Base-by-base conservation (phyloP, 30 jellyfish, hydroid and myxozoan genomes). In the Nemopilema nomurai region DNA sequence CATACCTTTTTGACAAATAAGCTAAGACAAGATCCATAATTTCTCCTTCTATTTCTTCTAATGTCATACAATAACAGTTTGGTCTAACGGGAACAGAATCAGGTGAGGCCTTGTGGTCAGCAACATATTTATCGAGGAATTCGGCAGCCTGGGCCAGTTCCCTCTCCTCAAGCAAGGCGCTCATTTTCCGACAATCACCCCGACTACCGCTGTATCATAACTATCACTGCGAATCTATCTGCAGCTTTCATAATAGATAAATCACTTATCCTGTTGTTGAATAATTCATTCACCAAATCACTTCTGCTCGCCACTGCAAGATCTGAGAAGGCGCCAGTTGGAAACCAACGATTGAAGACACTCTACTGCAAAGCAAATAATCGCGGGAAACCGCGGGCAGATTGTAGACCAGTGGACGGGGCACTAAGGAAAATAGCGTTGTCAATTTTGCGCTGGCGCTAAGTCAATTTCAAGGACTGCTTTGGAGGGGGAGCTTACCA, bases 11-110 rank as follows among this genome's bases (percentile, higher is more conserved):
- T 19, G 87, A 73, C 50, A 92, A 76, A 63, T 85, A 92, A 0
- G 91, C 32, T n/a, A 74, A 53, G 28, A 92, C 82, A n/a, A 86
- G 67, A 70, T 92, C 98, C 64, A 92, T 8, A 26, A 87, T 71
- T 66, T 92, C 98, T 24, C 98, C 98, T 71, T 92, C 96, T 26
- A 81, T 63, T 81, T 92, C 98, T 22, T 81, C 95, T 30, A 33
- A 50, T 23, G 92, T 87, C 91, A 92, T 71, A 72, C 96, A 80
- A 53, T 79, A 87, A 86, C 96, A 92, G 64, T 79, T 77, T 62
- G 96, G 91, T 70, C 86, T 86, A 18, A 85, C 80, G 4, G 69
- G 88, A n/a, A 77, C 91, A 18, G 82, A 18, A 21, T 83, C 91
- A 19, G 28, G 79, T 24, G 79, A 76, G 28, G 66, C 79, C 23